Conservation (phyloP, 2,113 vertebrate species). For the Aramus guarauna region DNA sequence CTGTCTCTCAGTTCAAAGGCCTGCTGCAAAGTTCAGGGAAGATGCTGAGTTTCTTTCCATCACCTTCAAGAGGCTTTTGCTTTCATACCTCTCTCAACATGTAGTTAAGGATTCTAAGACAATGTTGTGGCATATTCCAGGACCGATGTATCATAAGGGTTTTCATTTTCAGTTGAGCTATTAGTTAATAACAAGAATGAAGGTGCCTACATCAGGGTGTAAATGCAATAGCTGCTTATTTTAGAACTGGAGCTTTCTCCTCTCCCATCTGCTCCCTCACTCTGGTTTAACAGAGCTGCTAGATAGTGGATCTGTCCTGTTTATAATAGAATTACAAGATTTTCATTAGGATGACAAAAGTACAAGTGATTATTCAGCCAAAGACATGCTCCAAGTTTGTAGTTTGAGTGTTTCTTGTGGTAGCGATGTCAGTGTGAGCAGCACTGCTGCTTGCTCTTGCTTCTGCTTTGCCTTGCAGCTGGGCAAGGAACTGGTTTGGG, state of each 20-base stretch:
- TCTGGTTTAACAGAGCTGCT: not conserved
- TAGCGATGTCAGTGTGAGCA: not conserved
- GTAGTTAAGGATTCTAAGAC: not conserved
- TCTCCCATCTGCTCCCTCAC: not conserved
- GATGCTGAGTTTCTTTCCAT: not conserved
- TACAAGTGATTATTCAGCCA: not conserved
- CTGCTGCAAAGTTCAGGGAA: not conserved
- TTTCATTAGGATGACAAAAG: not conserved
- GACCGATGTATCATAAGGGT: not conserved
- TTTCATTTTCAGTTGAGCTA: not conserved
- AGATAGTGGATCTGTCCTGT: not conserved
- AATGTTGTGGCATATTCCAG: accelerated
- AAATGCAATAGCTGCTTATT: not conserved
- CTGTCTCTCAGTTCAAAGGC: not conserved
- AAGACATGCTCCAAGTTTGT: not conserved
- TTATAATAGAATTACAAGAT: not conserved
- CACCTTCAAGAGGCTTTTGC: not conserved
- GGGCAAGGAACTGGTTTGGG: slow-evolving; percentile 17
- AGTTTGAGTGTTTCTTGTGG: not conserved
- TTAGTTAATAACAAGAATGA: not conserved
- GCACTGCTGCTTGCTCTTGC: not conserved
- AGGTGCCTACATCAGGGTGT: accelerated
- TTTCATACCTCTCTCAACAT: not conserved
- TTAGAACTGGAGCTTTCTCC: not conserved
- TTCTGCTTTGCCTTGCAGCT: slow-evolving; percentile 21